phyloP scores from a whole-genome alignment of 2,888 invertebrate genomes.

The Operophtera brumata region DNA sequence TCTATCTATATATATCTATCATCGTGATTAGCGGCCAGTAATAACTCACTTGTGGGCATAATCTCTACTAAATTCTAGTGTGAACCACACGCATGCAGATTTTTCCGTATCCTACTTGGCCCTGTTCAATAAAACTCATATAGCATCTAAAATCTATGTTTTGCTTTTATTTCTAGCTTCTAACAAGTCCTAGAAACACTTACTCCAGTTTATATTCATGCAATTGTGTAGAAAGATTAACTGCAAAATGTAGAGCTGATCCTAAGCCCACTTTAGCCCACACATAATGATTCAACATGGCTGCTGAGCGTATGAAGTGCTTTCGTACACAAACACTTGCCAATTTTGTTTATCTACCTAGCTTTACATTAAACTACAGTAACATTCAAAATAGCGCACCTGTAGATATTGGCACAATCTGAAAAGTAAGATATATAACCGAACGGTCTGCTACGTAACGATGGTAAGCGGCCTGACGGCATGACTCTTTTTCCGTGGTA shows the following conservation, averaged over 20 bases:
- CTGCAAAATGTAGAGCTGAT: background rate
- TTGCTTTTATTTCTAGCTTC: no score
- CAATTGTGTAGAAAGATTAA: background rate
- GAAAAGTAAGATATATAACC: background rate
- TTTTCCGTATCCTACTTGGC: no score
- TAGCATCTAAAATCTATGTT: no score
- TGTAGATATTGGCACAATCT: conserved; percentile 3
- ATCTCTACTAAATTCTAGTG: no score
- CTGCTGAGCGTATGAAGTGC: conserved; percentile 4
- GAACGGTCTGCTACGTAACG: no score
- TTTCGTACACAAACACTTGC: conserved; percentile 14
- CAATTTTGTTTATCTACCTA: conserved; percentile 11
- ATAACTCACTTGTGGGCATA: background rate
- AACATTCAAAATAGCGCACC: conserved; percentile 10
- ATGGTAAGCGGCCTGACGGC: no score
- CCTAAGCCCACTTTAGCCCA: conserved; percentile 4
- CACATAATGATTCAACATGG: conserved; percentile 10
- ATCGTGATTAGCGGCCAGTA: background rate
- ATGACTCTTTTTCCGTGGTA: no score
- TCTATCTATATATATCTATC: no score
- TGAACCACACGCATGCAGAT: no score
- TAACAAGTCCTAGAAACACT: no score
- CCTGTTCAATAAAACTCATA: no score
- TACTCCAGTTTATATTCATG: no score
- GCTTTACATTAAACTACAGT: background rate